Evolutionary conservation across 2,797 vertebrate genomes (phyloP), one percentile per base, ranked within the genome.

Genomic region (Ibycter americanus): DNA sequence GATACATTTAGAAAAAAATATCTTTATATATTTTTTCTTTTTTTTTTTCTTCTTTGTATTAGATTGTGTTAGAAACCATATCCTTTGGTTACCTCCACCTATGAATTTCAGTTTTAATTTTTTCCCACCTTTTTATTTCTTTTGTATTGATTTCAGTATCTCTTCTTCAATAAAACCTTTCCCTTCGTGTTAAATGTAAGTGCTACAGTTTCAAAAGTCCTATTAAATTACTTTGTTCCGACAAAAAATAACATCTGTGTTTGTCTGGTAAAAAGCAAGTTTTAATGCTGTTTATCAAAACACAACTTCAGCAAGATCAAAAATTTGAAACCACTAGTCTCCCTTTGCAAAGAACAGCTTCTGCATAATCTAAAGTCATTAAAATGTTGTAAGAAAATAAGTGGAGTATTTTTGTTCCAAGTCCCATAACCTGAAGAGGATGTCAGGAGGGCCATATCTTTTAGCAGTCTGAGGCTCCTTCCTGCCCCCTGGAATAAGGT

Each of bases 141-240:
- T 83, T 72, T 31, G 18, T 62, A 58, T 93, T 74, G 62, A 74
- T 71, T 83, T 88, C 38, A 89, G 26, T 62, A 67, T 76, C 71
- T 89, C 3, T 83, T 80, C 71, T 85, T 56, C 36, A 66, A 44
- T 38, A 62, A 74, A 81, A 78, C 4, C 27, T 58, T 70, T 21
- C 9, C 16, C 19, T 71, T 58, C 25, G 5, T 22, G 10, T 34
- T 46, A 46, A 70, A 36, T 46, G 27, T 1, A 3, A 74, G 61
- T 56, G 21, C 23, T 66, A 18, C 18, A 79, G 4, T 17, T 83
- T 82, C 23, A 85, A 73, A 73, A 17, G 7, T 38, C 21, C 40
- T 22, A 32, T 56, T 46, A 72, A 77, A 63, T 46, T 61, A 12
- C 31, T 78, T 63, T n/a, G 8, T 46, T 52, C 18, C 42, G 40